These are phyloP conservation scores for Silurus aristotelis DNA, from an alignment of 2,797 vertebrate genomes.

Conservation along the genomic window DNA sequence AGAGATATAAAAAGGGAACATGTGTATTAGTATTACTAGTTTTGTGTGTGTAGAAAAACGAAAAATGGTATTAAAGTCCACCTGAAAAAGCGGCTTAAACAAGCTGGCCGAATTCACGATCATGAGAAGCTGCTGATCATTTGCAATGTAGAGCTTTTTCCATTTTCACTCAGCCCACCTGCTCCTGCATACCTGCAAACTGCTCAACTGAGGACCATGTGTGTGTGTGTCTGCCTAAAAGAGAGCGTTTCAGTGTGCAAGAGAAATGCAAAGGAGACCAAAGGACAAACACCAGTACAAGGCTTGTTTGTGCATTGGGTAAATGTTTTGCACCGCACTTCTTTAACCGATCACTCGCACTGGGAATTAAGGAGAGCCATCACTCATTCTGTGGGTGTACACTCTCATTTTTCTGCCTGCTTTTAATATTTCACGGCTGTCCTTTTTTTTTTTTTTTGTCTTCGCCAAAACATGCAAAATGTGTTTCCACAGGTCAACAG, in stretches of 20 bases:
- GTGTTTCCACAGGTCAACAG: constrained; percentile 40
- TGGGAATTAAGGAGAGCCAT: constrained; percentile 34
- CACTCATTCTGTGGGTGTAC: neutral
- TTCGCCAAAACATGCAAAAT: constrained; percentile 34
- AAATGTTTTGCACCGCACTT: constrained; percentile 45
- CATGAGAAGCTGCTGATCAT: constrained; percentile 19
- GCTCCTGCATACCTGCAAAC: constrained; percentile 30
- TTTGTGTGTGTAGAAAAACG: neutral
- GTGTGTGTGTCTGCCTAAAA: constrained; percentile 21
- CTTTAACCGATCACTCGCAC: constrained; percentile 11
- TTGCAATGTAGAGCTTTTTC: constrained; percentile 10
- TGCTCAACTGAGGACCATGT: constrained; percentile 18
- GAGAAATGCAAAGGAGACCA: constrained; percentile 25
- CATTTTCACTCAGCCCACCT: constrained; percentile 22
- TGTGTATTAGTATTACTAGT: neutral
- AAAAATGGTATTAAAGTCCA: neutral
- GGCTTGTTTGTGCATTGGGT: constrained; percentile 35
- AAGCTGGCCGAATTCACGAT: neutral
- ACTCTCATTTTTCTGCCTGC: neutral
- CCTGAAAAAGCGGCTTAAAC: neutral
- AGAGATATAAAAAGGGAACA: neutral
- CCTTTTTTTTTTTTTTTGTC: constrained; percentile 3
- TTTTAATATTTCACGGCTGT: constrained; percentile 32
- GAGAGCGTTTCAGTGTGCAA: constrained; percentile 3
- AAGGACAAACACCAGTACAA: constrained; percentile 37